Evolutionary conservation across 2,113 vertebrate species (phyloP), one percentile per base, ranked within the genome.

Genomic region (Tautogolabrus adspersus): DNA sequence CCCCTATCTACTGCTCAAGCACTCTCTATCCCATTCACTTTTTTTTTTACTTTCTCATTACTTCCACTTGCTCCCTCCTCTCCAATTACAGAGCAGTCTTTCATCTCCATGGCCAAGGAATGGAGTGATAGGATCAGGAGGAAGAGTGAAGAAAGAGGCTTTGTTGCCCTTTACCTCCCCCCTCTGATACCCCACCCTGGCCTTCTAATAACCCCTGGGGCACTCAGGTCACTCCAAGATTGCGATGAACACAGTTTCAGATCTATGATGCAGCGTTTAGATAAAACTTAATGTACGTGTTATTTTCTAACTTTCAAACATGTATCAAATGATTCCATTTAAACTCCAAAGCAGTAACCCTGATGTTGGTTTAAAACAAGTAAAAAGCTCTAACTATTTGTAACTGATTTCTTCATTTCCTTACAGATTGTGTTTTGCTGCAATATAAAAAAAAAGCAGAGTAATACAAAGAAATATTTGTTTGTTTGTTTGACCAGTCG

Each of bases 121-220:
- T 94, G 87, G 87, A 91, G 89, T 86, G 94, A 95, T 94, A 93
- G 90, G 91, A 94, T 95, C 93, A 87, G 92, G 88, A 93, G 84
- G 90, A 93, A 89, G 79, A 90, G 91, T 89, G 88, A 94, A 94
- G 92, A 95, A 94, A 92, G 93, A 88, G 82, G 79, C 90, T 93
- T 93, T 94, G 92, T 94, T 85, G 89, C 87, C 82, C 83, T 75
- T 86, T 86, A 75, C 60, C 67, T 79, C 72, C 67, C 69, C 80
- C 78, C 61, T 70, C 79, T 83, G 63, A 79, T 85, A 88, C 85
- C 61, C 74, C 81, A 71, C 72, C 75, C 82, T 87, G 81, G 81
- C 84, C 88, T 87, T 87, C 86, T 89, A 88, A 90, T 92, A 91
- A 92, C 90, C 91, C 88, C 86, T 23, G 84, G 81, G 87, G 77